phyloP scores from a whole-genome alignment of 2,797 vertebrate genomes.

The Enteromius radiatus region DNA sequence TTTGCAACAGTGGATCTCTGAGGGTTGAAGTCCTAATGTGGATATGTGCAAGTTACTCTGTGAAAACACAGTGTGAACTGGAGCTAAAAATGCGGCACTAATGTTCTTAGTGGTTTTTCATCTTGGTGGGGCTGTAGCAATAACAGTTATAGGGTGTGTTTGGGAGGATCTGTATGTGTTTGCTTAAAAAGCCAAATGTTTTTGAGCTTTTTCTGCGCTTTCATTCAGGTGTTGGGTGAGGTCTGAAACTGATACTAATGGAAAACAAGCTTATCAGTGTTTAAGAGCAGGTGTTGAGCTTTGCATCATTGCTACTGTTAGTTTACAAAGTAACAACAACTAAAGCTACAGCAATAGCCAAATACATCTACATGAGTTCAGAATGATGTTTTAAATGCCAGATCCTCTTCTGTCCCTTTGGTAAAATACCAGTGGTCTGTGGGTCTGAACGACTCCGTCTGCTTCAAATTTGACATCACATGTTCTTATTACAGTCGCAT shows the following conservation, averaged over 20 bases:
- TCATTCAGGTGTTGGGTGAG: slow-evolving; percentile 27
- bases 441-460: neutral
- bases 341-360: neutral
- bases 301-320: neutral
- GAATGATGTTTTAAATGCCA: neutral
- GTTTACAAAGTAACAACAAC: neutral
- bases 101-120: slow-evolving; percentile 36
- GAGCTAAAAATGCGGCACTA: slow-evolving; percentile 21
- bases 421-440: slow-evolving; percentile 21
- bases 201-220: neutral
- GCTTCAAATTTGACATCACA: neutral
- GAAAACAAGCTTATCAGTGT: slow-evolving; percentile 26
- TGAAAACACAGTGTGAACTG: slow-evolving; percentile 16
- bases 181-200: neutral
- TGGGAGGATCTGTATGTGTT: slow-evolving; percentile 24
- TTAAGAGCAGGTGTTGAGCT: slow-evolving; percentile 20
- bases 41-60: slow-evolving; percentile 2
- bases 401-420: neutral
- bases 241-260: slow-evolving; percentile 14
- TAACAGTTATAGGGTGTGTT: slow-evolving; percentile 17
- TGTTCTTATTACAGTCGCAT: slow-evolving; percentile 24
- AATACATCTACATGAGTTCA: neutral
- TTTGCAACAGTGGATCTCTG: neutral
- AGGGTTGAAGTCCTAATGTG: slow-evolving; percentile 12
- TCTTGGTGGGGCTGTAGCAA: slow-evolving; percentile 17